A percentile compares a stretch with the other conserved stretches of the same genome.
These are phyloP conservation scores for Macrobrachium rosenbergii DNA, from an alignment of 1,140 invertebrate species.

Conservation along the genomic window DNA sequence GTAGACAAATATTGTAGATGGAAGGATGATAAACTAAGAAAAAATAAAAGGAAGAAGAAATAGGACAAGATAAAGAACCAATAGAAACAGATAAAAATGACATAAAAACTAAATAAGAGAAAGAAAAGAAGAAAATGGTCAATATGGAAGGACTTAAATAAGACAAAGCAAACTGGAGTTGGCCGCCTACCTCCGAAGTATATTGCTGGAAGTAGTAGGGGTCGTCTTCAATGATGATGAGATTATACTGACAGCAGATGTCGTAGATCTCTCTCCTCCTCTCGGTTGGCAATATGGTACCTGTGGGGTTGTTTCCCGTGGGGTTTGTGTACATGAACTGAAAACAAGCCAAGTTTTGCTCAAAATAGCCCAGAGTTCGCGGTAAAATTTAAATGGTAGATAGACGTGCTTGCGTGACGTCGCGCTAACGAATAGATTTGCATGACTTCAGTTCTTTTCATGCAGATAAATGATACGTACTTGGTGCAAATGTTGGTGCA, in stretches of 20 bases:
- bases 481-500: too few relatives aligned
- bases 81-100: not conserved
- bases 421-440: too few relatives aligned
- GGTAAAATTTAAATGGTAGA: too few relatives aligned
- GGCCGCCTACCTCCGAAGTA: not conserved
- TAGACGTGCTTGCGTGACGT: too few relatives aligned
- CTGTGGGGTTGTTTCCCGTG: slow-evolving; percentile 80
- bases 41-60: too few relatives aligned
- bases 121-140: not conserved
- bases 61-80: not conserved
- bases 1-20: too few relatives aligned
- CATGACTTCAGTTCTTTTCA: too few relatives aligned
- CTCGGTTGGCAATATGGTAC: slow-evolving; percentile 76
- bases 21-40: too few relatives aligned
- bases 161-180: not conserved
- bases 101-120: not conserved
- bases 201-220: not conserved
- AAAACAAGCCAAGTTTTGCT: too few relatives aligned
- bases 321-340: slow-evolving; percentile 76
- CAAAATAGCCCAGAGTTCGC: too few relatives aligned
- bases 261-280: slow-evolving; percentile 80
- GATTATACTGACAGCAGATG: slow-evolving; percentile 81
- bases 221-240: slow-evolving; percentile 79
- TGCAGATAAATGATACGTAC: too few relatives aligned
- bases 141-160: not conserved